These are phyloP conservation scores for Pseudochaenichthys georgianus DNA, from an alignment of 2,797 vertebrate genomes.

Conservation along the genomic window DNA sequence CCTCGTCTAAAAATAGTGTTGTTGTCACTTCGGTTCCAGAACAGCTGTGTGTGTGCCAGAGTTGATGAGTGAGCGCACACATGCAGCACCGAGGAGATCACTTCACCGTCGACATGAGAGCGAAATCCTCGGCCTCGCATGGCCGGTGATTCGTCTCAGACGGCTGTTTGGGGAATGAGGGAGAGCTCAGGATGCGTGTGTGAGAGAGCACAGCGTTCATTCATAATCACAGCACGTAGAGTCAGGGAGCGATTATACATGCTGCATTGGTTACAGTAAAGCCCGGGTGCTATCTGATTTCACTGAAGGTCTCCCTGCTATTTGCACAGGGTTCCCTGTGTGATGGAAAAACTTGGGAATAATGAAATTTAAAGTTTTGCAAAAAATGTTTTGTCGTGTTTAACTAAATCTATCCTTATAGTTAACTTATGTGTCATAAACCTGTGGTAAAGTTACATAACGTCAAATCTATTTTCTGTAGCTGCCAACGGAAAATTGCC, in stretches of 20 bases:
- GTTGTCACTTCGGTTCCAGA: slow-evolving; percentile 73
- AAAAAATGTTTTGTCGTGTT: no score
- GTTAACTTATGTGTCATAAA: no score
- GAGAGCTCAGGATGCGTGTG: slow-evolving; percentile 10
- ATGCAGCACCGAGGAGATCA: slow-evolving; percentile 21
- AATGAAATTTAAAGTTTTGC: no score
- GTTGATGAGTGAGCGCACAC: slow-evolving; percentile 27
- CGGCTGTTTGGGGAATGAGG: slow-evolving; percentile 28
- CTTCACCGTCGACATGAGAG: slow-evolving; percentile 46
- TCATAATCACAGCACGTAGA: slow-evolving; percentile 55
- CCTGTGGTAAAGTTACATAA: no score
- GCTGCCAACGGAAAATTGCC: no score
- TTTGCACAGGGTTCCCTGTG: no score
- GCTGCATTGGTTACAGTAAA: slow-evolving; percentile 30
- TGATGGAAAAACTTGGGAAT: no score
- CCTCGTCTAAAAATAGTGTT: slow-evolving; percentile 75
- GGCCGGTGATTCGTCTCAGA: slow-evolving; percentile 47
- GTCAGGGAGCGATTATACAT: slow-evolving; percentile 6
- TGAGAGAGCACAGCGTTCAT: slow-evolving; percentile 46
- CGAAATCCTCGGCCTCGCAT: slow-evolving; percentile 39
- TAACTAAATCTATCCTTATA: no score
- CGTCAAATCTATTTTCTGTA: no score
- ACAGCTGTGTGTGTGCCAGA: slow-evolving; percentile 70
- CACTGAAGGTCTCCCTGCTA: not conserved
- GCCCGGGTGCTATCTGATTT: slow-evolving; percentile 9